A percentile compares a stretch with the other conserved stretches of the same genome.
Evolutionary conservation across 2,888 invertebrate species (phyloP).

Genomic region (Drosophila demipolita): DNA sequence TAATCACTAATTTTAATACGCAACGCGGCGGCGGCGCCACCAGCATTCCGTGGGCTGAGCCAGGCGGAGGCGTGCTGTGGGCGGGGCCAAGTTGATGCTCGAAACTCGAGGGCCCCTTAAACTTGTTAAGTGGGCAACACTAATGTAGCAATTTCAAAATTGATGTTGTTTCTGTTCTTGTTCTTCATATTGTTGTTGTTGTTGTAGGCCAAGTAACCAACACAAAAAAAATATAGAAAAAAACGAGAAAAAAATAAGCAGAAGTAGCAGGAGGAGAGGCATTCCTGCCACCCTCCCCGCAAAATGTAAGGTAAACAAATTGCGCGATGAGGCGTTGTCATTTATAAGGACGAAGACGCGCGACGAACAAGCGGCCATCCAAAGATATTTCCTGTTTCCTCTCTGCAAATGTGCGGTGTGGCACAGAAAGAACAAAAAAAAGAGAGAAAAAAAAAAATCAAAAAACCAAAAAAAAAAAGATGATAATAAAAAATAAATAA

Average conservation of each 20-base stretch:
- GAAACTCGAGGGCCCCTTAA: constrained; percentile 62
- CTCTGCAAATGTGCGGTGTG: constrained; percentile 23
- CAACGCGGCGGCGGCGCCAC: constrained; percentile 50
- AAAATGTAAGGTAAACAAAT: constrained; percentile 81
- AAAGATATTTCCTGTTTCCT: constrained; percentile 75
- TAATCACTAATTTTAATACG: constrained; percentile 85
- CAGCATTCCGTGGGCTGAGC: constrained; percentile 4
- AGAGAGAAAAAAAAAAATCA: background rate
- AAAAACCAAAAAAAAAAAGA: constrained; percentile 21
- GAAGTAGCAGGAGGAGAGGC: constrained; percentile 4
- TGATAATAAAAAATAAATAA: constrained; percentile 82
- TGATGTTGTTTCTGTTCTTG: constrained; percentile 66
- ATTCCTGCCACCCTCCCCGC: constrained; percentile 18
- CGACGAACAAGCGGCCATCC: constrained; percentile 55
- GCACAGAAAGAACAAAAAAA: background rate
- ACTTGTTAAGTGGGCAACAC: constrained; percentile 83
- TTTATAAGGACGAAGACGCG: constrained; percentile 63
- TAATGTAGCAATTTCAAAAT: constrained; percentile 84
- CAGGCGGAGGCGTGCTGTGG: background rate
- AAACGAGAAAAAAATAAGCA: constrained; percentile 20
- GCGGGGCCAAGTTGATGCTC: constrained; percentile 7
- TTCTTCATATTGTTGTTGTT: constrained; percentile 8
- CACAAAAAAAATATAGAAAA: constrained; percentile 14
- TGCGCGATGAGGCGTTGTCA: constrained; percentile 84
- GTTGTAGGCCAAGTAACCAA: constrained; percentile 20